Evolutionary conservation across 2,113 vertebrate species (phyloP), one percentile per base, ranked within the genome.

Genomic region (Grammatotria lemairii): DNA sequence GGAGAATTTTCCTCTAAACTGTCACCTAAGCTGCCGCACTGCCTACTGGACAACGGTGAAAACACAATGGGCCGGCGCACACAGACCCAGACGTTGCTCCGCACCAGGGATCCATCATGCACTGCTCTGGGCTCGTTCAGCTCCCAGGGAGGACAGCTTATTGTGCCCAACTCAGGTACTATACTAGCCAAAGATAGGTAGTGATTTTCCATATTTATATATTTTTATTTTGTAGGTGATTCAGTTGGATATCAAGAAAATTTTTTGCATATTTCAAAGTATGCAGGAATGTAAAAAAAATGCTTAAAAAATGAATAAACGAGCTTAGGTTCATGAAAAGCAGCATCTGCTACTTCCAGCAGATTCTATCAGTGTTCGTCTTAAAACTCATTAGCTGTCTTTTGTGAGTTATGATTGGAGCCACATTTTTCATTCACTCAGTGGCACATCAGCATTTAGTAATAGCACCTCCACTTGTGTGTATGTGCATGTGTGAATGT

Each of bases 121-220:
- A 97, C 97, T 0, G 98, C 97, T 0, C 96, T 99, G 90, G 98
- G 98, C 26, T 98, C 97, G 90, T 99, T 99, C 95, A 99, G 98
- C 92, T 97, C 98, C 5, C 97, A 99, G 19, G 98, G 98, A 6
- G 98, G 98, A 0, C 98, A 99, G 80, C 97, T 99, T 14, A 98
- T 99, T 58, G 97, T 99, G 70, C 98, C 98, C 54, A 98, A 98
- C 94, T 98, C 98, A 97, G 98, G 98, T 99, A 97, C 14, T 73
- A 26, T 5, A 65, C 8, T 9, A 26, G 23, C 58, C 14, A 33
- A 38, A 9, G 13, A 84, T 6, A 35, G 26, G 23, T 17, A 55
- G 11, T 47, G 38, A 47, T 26, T 53, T 31, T 47, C 47, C 26
- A 80, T 70, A 45, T 65, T 7, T 42, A 26, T 33, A 47, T 68